phyloP scores from a whole-genome alignment of 2,113 vertebrate genomes.

The Charadrius vociferus region DNA sequence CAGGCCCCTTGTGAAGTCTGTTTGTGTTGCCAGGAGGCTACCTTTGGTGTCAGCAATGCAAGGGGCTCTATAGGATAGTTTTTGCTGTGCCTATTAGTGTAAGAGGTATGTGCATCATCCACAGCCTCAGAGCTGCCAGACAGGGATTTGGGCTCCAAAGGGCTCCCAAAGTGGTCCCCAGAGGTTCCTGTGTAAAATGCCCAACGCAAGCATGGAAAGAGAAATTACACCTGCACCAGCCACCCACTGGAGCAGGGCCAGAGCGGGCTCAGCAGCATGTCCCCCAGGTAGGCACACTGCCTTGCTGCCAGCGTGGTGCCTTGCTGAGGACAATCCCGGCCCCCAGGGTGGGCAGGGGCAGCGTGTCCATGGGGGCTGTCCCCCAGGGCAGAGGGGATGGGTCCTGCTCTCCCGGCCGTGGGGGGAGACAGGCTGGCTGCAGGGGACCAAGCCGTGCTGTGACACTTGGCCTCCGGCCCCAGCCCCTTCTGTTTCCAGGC shows the following conservation, averaged over 20 bases:
- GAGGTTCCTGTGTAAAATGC: neutral
- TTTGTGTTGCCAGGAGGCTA: neutral
- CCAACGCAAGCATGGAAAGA: neutral
- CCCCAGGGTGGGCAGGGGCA: neutral
- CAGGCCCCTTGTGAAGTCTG: neutral
- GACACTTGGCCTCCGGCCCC: neutral
- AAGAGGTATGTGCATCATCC: neutral
- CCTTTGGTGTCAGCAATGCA: neutral
- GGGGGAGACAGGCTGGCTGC: neutral
- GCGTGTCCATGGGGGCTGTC: neutral
- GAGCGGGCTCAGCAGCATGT: neutral
- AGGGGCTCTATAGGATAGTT: neutral
- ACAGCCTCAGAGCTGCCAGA: neutral
- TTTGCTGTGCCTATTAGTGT: neutral
- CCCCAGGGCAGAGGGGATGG: accelerated
- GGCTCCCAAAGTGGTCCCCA: neutral
- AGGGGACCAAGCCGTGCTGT: neutral
- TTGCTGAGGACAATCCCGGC: neutral
- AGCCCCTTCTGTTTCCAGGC: neutral
- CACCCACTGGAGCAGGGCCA: neutral
- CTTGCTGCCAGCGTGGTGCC: neutral
- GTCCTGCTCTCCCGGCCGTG: neutral
- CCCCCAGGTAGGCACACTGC: accelerated
- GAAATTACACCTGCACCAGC: neutral
- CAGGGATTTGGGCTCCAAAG: neutral